phyloP scores from a whole-genome alignment of 1,140 invertebrate genomes.

The Zaprionus taronus region DNA sequence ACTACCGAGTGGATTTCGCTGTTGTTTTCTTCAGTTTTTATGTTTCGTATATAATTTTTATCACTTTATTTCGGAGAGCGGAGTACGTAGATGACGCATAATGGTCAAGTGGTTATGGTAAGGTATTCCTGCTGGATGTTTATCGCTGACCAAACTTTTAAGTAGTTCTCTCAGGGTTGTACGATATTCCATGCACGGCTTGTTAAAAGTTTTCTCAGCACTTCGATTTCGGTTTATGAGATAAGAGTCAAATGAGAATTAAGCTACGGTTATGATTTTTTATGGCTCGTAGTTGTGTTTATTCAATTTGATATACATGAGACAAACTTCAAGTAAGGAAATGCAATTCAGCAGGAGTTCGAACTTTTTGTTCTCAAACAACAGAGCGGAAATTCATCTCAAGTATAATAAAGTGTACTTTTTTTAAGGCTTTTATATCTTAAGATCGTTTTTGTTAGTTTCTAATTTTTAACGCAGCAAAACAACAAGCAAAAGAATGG shows the following conservation, averaged over 20 bases:
- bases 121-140: constrained; percentile 4
- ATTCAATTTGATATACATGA: background rate
- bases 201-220: background rate
- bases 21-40: constrained; percentile 39
- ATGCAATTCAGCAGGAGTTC: background rate
- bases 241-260: background rate
- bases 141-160: background rate
- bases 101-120: constrained; percentile 23
- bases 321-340: background rate
- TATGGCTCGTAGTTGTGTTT: background rate
- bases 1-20: constrained; percentile 18
- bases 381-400: background rate
- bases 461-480: constrained; percentile 7
- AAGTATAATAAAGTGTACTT: background rate
- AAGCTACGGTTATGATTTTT: background rate
- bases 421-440: constrained; percentile 4
- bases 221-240: background rate
- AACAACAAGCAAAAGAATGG: constrained; percentile 7
- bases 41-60: constrained; percentile 36
- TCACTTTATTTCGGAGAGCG: constrained; percentile 18
- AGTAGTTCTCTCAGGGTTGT: background rate
- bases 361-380: background rate
- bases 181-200: background rate
- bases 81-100: constrained; percentile 22
- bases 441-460: constrained; percentile 21